Base-by-base conservation (phyloP, 2,888 invertebrate species). In the Elmis aenea region DNA sequence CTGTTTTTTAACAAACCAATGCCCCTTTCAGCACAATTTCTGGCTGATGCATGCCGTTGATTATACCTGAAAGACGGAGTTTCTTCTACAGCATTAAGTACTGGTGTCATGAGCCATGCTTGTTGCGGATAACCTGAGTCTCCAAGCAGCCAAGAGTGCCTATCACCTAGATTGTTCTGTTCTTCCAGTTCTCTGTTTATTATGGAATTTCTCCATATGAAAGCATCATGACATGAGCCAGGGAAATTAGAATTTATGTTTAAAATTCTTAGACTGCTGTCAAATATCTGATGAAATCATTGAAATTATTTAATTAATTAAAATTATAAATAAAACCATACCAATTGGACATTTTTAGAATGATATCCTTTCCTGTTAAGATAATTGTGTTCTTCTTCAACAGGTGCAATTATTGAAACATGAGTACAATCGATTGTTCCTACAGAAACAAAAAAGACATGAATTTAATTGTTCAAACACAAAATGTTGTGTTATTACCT, bases 101-200 rank as follows among this genome's bases (percentile, higher is more conserved):
- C 29, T 6, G 46, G 38, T 5, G 36, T 46, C 31, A 46, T 34
- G 14, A 43, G 13, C 39, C 38, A 46, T 20, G 46, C 36, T 27
- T 42, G 21, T 20, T 33, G 24, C 6, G 43, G 41, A 32, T 46
- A 46, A 5, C 38, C 43, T 23, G 35, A 27, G 16, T 46, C 46
- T 10, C 41, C 41, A 18, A 38, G 6, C 9, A 45, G 26, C 38
- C 45, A 45, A 10, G 16, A 16, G 21, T 24, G 12, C 9, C 26
- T 15, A 18, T 33, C 18, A 11, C 38, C 38, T 20, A 4, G 18
- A 23, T 6, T 16, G 15, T 25, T 8, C 1, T 5, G 13, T 5
- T 20, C 12, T 3, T 30, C 2, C 5, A 36, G 13, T 1, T 25
- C 12, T 11, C 13, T 12, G 4, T 13, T 11, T 18, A 35, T 29